Conservation (phyloP, 2,888 invertebrate genomes). For the Caenorhabditis plicata region DNA sequence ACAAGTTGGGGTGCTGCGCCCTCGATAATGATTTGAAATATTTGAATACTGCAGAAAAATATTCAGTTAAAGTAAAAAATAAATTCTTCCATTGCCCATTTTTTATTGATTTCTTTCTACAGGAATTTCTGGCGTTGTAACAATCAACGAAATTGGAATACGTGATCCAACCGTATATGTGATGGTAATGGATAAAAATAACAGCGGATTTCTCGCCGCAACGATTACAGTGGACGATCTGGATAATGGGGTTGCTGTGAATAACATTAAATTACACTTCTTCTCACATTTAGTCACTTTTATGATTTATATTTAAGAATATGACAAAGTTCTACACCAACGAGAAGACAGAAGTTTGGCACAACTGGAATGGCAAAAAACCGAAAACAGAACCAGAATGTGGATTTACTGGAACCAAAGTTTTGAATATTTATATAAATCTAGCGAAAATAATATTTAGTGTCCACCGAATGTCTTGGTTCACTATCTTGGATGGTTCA, state of each 20-base stretch:
- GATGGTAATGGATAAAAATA: conserved; percentile 12
- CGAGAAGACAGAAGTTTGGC: conserved; percentile 13
- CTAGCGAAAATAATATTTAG: no score
- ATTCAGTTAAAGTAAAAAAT: no score
- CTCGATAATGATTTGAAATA: not conserved
- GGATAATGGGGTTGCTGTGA: conserved; percentile 1
- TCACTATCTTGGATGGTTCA: conserved; percentile 20
- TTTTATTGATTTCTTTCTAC: no score
- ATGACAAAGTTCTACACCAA: conserved; percentile 15
- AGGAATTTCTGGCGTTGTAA: conserved; percentile 13
- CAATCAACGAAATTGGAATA: conserved; percentile 9
- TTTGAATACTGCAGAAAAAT: not conserved
- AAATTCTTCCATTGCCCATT: no score
- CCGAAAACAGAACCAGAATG: conserved; percentile 36
- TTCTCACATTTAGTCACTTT: no score
- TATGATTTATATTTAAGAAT: no score
- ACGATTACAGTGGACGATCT: conserved; percentile 9
- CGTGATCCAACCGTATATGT: conserved; percentile 17
- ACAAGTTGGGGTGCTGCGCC: no score
- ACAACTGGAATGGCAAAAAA: conserved; percentile 19
- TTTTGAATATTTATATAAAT: no score
- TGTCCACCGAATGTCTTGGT: conserved; percentile 25
- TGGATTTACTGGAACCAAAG: conserved; percentile 37
- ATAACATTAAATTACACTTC: no score
- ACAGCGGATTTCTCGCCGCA: conserved; percentile 7